Evolutionary conservation across 2,888 invertebrate species (phyloP), one percentile per base, ranked within the genome.

Genomic region (Bembecia ichneumoniformis): DNA sequence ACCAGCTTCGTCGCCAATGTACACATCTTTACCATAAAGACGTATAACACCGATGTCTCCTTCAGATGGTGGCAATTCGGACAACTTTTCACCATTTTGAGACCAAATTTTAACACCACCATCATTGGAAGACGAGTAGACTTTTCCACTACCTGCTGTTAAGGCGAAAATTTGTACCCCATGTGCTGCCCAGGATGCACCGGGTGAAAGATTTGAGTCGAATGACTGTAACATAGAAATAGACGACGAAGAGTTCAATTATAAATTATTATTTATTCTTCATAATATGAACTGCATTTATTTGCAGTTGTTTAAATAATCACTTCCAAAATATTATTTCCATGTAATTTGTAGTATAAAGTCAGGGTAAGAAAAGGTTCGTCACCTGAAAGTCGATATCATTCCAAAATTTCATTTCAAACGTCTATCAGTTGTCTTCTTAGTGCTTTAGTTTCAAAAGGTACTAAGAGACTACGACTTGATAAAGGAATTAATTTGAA

Each of bases 41-140:
- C 64, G 68, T 46, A 87, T 57, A 15, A 70, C 58, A 3, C 69
- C 74, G 34, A 87, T 63, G 46, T 89, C 87, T 3, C 72, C 78
- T 1, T 82, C 88, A 4, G 82, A 73, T 7, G 86, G 61, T 1
- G 71, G 66, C 17, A 83, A 56, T 49, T 84, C 81, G 2, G 65
- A 51, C 13, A 80, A 54, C 60, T 79, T 82, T 20, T 77, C 68
- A 11, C 87, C 84, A 14, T 69, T 57, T 2, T 58, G 52, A 14
- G 84, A 77, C 90, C 91, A 92, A 2, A 89, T 78, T 60, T 87
- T 88, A 16, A 92, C 82, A 3, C 88, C 89, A 3, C 90, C 90
- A 58, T 92, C 92, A 54, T 90, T 91, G 2, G 91, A 91, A 43
- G 90, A 84, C 0, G 92, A 90, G 68, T 89, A 92, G 5, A 88